Conservation (phyloP, 2,797 vertebrate species). For the Anguilla megastoma region DNA sequence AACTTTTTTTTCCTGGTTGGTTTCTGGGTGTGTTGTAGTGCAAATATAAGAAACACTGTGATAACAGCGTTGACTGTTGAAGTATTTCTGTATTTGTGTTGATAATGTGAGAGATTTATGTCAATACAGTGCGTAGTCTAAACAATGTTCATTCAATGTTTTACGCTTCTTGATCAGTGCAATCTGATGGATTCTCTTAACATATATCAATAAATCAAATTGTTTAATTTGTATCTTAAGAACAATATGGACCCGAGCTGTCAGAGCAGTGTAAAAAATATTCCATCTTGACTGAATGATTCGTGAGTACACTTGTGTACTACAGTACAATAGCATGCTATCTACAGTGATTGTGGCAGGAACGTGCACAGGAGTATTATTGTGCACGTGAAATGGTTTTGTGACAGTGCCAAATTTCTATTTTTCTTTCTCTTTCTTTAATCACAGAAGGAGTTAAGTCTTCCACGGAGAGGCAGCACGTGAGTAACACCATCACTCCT, state of each 20-base stretch:
- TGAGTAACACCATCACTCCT: slow-evolving; percentile 58
- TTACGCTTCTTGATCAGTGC: neutral
- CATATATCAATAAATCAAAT: neutral
- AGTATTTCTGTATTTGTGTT: neutral
- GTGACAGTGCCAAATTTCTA: neutral
- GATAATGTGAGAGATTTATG: neutral
- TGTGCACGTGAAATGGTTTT: neutral
- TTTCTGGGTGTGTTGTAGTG: neutral
- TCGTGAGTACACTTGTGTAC: neutral
- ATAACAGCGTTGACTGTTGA: neutral
- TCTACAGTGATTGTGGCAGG: neutral
- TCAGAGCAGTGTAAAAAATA: neutral
- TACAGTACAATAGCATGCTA: neutral
- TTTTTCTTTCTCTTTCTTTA: slow-evolving; percentile 37
- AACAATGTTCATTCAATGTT: neutral
- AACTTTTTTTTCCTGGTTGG: neutral
- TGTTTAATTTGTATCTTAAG: neutral
- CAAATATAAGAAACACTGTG: neutral
- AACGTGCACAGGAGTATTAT: neutral
- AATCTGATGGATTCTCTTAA: neutral
- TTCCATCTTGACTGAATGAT: neutral
- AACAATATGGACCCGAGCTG: neutral
- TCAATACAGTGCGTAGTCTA: neutral
- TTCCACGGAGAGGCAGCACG: slow-evolving; percentile 74
- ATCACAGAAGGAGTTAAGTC: slow-evolving; percentile 73